These are phyloP conservation scores for Lagopus muta DNA, from an alignment of 2,113 vertebrate genomes.

Conservation along the genomic window DNA sequence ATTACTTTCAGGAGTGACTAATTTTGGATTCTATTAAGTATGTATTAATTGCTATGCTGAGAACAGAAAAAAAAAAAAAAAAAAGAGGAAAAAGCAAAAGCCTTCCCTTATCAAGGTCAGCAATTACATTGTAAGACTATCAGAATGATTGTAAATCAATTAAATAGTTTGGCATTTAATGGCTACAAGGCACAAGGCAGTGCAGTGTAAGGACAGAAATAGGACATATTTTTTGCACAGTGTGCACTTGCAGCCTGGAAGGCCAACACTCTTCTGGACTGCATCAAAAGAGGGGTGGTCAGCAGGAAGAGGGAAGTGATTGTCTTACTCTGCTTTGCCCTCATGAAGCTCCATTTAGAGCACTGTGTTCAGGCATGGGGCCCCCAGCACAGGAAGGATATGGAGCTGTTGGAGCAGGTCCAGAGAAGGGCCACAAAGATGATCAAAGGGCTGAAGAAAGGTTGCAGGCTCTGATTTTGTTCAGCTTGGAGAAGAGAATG, in stretches of 20 bases:
- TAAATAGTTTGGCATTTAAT: neutral
- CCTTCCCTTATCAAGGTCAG: conserved; percentile 29
- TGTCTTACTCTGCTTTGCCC: too few relatives aligned
- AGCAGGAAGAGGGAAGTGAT: neutral
- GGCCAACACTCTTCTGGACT: neutral
- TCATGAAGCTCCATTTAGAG: too few relatives aligned
- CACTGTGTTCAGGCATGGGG: neutral
- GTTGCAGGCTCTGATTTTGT: too few relatives aligned
- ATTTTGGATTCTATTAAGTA: conserved; percentile 60
- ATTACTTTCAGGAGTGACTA: conserved; percentile 65
- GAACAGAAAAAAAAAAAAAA: neutral
- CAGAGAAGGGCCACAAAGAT: neutral
- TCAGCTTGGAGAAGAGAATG: neutral
- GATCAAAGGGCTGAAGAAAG: neutral
- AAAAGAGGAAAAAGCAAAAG: conserved; percentile 10
- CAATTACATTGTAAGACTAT: conserved; percentile 23
- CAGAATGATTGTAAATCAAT: neutral
- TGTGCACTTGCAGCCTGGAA: neutral
- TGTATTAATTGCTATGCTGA: conserved; percentile 20
- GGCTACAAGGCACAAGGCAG: neutral
- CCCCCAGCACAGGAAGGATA: neutral
- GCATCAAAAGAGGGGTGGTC: neutral
- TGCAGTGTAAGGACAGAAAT: neutral
- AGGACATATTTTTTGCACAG: neutral
- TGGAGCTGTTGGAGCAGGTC: neutral